Evolutionary conservation across 2,888 invertebrate species (phyloP).

Genomic region (Perithous albicinctus): DNA sequence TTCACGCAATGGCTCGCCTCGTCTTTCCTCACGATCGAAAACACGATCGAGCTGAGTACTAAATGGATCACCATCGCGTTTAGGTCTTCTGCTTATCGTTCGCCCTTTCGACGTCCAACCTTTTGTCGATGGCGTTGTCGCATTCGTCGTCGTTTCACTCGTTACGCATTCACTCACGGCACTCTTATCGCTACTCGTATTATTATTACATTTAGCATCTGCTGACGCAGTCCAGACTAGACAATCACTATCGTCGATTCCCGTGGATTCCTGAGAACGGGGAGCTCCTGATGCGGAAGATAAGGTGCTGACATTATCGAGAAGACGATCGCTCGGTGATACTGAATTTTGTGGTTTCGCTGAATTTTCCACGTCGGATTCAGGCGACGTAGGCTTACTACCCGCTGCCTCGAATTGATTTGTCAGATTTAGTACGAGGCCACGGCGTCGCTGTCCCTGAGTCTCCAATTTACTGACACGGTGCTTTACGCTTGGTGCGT

Average conservation of each 20-base stretch:
- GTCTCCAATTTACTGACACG: constrained; percentile 91
- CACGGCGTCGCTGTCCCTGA: constrained; percentile 84
- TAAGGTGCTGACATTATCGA: constrained; percentile 63
- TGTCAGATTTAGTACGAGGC: constrained; percentile 86
- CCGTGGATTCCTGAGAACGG: constrained; percentile 80
- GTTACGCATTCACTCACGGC: constrained; percentile 62
- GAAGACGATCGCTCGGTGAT: constrained; percentile 66
- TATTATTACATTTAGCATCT: constrained; percentile 79
- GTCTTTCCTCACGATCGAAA: constrained; percentile 89
- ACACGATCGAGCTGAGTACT: constrained; percentile 90
- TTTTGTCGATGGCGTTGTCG: constrained; percentile 45
- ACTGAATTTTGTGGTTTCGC: constrained; percentile 64
- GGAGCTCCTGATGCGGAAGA: background rate
- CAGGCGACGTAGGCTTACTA: constrained; percentile 83
- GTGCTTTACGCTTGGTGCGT: constrained; percentile 86
- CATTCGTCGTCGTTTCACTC: constrained; percentile 52
- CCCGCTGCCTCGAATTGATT: constrained; percentile 86
- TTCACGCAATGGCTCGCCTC: constrained; percentile 82
- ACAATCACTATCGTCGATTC: constrained; percentile 81
- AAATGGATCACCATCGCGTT: constrained; percentile 88
- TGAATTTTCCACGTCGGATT: constrained; percentile 72
- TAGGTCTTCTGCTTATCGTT: constrained; percentile 76
- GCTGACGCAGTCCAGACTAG: constrained; percentile 86
- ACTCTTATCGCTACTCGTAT: constrained; percentile 80
- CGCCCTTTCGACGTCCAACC: constrained; percentile 63